A percentile compares a stretch with the other conserved stretches of the same genome.
phyloP scores from a whole-genome alignment of 2,797 vertebrate species.

The Carapus acus region DNA sequence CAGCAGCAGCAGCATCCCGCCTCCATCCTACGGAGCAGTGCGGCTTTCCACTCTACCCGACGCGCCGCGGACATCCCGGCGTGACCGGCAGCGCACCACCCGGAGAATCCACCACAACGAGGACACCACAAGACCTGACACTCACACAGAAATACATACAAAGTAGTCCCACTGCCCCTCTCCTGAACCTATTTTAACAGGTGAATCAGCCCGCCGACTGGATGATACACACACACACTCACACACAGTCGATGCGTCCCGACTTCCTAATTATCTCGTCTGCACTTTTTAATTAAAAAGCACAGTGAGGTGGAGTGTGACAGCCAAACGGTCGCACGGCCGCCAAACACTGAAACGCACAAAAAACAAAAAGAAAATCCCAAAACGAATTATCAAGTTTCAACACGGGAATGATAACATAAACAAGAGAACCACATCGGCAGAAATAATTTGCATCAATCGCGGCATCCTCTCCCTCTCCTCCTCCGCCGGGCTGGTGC shows the following conservation, averaged over 20 bases:
- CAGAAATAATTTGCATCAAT: no score
- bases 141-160: no score
- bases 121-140: no score
- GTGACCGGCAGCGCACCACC: no score
- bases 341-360: slow-evolving; percentile 19
- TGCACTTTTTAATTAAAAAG: not conserved
- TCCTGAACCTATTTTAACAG: slow-evolving; percentile 31
- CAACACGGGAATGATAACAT: no score
- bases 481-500: no score
- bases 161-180: no score
- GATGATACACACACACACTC: not conserved
- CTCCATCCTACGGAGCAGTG: slow-evolving; percentile 45
- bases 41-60: slow-evolving; percentile 20
- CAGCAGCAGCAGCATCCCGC: slow-evolving; percentile 60
- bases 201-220: slow-evolving; percentile 27
- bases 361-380: no score
- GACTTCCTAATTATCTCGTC: not conserved
- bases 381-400: no score
- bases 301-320: not conserved
- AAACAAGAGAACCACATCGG: not conserved
- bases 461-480: no score
- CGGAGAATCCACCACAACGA: no score
- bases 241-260: not conserved
- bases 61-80: not conserved
- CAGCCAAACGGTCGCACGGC: slow-evolving; percentile 4